Evolutionary conservation across 2,113 vertebrate species (phyloP), one percentile per base, ranked within the genome.

Genomic region (Microcebus lehilahytsara): DNA sequence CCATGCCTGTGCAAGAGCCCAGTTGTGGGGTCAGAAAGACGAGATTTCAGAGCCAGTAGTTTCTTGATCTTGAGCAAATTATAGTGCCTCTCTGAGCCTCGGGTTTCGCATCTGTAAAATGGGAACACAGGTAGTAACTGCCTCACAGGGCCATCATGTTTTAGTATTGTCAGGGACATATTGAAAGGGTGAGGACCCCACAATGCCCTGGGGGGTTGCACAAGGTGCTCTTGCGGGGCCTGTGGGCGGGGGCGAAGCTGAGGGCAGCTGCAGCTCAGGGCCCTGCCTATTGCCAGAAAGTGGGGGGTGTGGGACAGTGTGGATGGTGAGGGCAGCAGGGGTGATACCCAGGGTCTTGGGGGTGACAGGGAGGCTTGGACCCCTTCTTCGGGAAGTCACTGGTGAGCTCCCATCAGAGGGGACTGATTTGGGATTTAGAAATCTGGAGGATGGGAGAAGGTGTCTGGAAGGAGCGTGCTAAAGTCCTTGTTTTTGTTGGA

Each of bases 141-240:
- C 30, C 60, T 85, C n/a, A 0, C 27, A 46, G 8, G 17, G n/a
- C 19, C 10, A 17, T 12, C 10, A 17, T 12, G 37, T 14, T 56
- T 91, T n/a, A 51, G n/a, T 56, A 20, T 53, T 66, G 12, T 49
- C 23, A 53, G 23, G 85, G 46, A 60, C 37, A 2, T 5, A 14
- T 6, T 13, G 20, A 12, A 8, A 0, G n/a, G 49, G 46, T 49
- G 19, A 66, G 34, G 66, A 60, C 51, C 37, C 53, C 75, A 34
- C 34, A 66, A 1, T 30, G n/a, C 42, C 77, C 85, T 32, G 22
- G 5, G 16, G 51, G 77, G 34, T 37, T 66, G 25, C 37, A 27
- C 0, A 0, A 0, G 7, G 67, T 46, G 22, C 37, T 66, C 17
- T 5, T 32, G 32, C 8, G 20, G 56, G 0, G 51, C 13, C 85